phyloP scores from a whole-genome alignment of 2,113 vertebrate species.

The Fregata magnificens region DNA sequence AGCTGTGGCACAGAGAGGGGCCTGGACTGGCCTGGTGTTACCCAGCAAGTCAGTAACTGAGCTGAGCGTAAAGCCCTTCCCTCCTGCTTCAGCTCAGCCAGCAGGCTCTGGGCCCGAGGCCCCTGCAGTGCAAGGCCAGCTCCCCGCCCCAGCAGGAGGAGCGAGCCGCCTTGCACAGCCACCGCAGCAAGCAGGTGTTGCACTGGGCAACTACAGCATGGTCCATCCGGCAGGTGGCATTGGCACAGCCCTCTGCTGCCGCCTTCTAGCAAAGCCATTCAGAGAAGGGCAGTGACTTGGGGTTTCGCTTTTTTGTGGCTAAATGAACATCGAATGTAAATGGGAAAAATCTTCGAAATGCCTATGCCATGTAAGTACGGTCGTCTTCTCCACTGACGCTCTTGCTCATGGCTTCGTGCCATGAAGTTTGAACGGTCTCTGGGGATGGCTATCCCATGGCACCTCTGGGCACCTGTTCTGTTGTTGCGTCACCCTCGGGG shows the following conservation, averaged over 20 bases:
- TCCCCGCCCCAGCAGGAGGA: background rate
- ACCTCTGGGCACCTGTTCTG: background rate
- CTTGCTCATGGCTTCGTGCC: background rate
- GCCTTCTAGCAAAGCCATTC: background rate
- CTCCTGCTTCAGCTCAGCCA: background rate
- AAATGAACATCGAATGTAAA: background rate
- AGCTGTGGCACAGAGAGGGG: background rate
- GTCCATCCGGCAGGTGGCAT: accelerated
- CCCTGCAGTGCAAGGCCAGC: accelerated
- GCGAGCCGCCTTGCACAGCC: accelerated
- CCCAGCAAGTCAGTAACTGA: background rate
- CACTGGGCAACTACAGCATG: accelerated
- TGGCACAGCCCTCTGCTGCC: background rate
- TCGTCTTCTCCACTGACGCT: background rate
- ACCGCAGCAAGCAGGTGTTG: background rate
- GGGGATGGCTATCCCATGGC: background rate
- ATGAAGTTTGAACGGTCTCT: background rate
- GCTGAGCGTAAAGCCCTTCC: background rate
- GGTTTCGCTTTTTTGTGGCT: background rate
- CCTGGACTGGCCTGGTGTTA: background rate
- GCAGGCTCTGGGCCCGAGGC: background rate
- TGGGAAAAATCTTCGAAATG: background rate
- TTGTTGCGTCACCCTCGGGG: background rate
- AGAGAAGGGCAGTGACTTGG: background rate
- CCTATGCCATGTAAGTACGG: accelerated